Evolutionary conservation across 2,888 invertebrate species (phyloP), one percentile per base, ranked within the genome.

Genomic region (Drosophila recens): DNA sequence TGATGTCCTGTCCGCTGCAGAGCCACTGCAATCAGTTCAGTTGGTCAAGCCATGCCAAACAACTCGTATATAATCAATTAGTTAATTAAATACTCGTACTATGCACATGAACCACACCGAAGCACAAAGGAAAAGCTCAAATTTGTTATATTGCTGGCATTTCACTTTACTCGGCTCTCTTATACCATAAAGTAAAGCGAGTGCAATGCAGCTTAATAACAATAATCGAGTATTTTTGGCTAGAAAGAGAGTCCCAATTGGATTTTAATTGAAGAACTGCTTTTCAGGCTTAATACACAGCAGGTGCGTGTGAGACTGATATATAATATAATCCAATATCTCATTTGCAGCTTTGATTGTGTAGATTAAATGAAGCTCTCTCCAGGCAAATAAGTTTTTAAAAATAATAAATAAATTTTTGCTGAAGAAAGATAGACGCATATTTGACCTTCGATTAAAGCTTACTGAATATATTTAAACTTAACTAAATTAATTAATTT

Each of bases 221-320:
- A 53, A 42, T 17, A 40, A 53, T 53, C 53, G 15, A 40, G 53
- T 30, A 17, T 20, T 20, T n/a, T 23, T 40, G 27, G n/a, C 13
- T 1, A 13, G 27, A 3, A 27, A 3, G 6, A n/a, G 23, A n/a
- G 8, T 23, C 4, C 15, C n/a, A 56, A 20, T 43, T 56, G 30
- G 8, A 27, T 17, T 42, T 30, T 17, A 33, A 43, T 17, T 13
- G 9, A 23, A 17, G 3, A 52, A n/a, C 9, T n/a, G 2, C 0
- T 33, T 27, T 27, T 30, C 1, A 6, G 95, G 4, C 40, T 5
- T 5, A 3, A 4, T 10, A 3, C 4, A 98, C 98, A 56, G 97
- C 97, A 45, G 45, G 23, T 45, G 23, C 23, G 13, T 27, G 13
- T 13, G n/a, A n/a, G 1, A n/a, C 13, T n/a, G 8, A 0, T 6